These are phyloP conservation scores for Itoplectis maculator DNA, from an alignment of 2,888 invertebrate genomes.

Conservation along the genomic window DNA sequence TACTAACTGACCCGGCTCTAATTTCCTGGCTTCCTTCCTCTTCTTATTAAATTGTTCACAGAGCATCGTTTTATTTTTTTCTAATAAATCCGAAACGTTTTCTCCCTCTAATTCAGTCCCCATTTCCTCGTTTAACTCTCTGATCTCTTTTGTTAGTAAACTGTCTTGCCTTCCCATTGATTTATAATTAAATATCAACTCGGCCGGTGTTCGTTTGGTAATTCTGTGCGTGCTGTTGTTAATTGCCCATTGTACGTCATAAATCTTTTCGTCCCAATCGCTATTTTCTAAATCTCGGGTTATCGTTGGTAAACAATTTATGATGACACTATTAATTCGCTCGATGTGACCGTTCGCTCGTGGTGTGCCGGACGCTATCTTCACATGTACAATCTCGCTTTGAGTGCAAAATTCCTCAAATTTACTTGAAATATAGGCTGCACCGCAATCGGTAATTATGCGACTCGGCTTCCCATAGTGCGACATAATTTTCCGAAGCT, in stretches of 20 bases:
- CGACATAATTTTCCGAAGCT: not conserved
- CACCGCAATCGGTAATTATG: not conserved
- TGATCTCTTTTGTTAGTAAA: constrained; percentile 34
- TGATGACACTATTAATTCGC: constrained; percentile 24
- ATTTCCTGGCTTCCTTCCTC: constrained; percentile 11
- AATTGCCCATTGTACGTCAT: constrained; percentile 43
- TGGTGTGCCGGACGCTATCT: constrained; percentile 8
- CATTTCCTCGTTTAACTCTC: constrained; percentile 25
- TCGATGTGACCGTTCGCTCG: constrained; percentile 34
- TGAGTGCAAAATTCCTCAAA: not conserved
- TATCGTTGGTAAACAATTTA: constrained; percentile 28
- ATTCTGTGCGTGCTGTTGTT: constrained; percentile 38
- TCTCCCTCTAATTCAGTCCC: constrained; percentile 20
- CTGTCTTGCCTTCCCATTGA: constrained; percentile 15
- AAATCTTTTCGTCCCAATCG: constrained; percentile 25
- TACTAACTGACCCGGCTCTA: constrained; percentile 26
- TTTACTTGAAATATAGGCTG: not conserved
- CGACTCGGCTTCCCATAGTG: not conserved
- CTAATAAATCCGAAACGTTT: constrained; percentile 16
- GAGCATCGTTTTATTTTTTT: constrained; percentile 7
- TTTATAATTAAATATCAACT: constrained; percentile 38
- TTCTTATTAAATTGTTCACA: constrained; percentile 40
- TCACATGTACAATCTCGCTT: constrained; percentile 7
- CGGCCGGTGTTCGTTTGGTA: constrained; percentile 43
- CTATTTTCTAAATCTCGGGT: not conserved